A percentile compares a stretch with the other conserved stretches of the same genome.
Evolutionary conservation across 2,888 invertebrate genomes (phyloP).

Genomic region (Andrena trimmerana): DNA sequence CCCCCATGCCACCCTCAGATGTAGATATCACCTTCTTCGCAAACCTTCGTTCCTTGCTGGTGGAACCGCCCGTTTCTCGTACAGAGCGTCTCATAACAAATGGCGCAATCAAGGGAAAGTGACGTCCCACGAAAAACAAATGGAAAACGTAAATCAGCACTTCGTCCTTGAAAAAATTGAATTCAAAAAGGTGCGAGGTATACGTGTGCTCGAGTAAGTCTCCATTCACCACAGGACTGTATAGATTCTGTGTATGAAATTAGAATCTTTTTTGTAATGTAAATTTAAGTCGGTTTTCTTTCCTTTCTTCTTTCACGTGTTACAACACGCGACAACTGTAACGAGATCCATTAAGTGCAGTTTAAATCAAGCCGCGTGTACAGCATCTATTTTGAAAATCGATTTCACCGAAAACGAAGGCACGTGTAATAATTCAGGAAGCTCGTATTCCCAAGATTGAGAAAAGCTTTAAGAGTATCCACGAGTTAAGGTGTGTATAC

Average conservation of each 20-base stretch:
- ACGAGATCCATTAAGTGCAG: not conserved
- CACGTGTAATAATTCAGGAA: not conserved
- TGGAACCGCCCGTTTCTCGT: constrained; percentile 30
- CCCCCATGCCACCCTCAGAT: constrained; percentile 18
- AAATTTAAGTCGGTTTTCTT: not conserved
- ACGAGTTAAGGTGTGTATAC: not conserved
- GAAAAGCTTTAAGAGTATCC: no score
- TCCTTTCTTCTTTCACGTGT: no score
- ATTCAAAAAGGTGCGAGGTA: not conserved
- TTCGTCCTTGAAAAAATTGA: not conserved
- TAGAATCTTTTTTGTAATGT: not conserved
- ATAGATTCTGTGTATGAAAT: no score
- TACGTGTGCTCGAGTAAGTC: not conserved
- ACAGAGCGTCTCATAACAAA: constrained; percentile 17
- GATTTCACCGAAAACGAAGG: not conserved
- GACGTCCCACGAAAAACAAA: constrained; percentile 11
- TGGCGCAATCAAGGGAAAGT: not conserved
- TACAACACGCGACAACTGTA: not conserved
- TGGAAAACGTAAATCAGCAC: not conserved
- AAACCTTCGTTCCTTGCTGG: not conserved
- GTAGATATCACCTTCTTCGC: constrained; percentile 57
- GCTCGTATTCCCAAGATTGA: no score
- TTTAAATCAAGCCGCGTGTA: not conserved
- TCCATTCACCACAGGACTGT: not conserved
- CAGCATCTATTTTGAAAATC: not conserved